Conservation (phyloP, 2,888 invertebrate genomes). For the Ormia ochracea region DNA sequence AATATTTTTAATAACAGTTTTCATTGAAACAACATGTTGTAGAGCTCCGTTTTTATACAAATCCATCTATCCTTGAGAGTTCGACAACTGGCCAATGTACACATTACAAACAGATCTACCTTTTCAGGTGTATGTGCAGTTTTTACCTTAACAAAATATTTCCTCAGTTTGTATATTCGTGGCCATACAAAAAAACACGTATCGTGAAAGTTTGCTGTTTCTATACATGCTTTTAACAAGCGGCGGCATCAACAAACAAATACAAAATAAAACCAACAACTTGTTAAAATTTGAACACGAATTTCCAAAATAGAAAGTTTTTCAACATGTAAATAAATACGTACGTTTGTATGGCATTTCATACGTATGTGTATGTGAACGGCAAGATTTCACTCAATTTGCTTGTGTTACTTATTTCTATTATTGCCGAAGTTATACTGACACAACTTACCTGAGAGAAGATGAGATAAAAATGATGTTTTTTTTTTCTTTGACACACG, state of each 20-base stretch:
- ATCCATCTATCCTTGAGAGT: background rate
- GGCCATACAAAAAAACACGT: conserved; percentile 5
- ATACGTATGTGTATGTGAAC: background rate
- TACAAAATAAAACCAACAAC: conserved; percentile 25
- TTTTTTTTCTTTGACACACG: background rate
- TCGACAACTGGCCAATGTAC: background rate
- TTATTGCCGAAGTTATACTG: conserved; percentile 11
- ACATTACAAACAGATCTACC: conserved; percentile 17
- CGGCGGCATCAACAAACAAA: conserved; percentile 19
- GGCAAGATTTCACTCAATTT: conserved; percentile 20
- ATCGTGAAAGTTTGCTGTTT: conserved; percentile 46
- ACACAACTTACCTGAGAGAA: conserved; percentile 27
- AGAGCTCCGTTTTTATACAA: background rate
- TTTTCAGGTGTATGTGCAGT: background rate
- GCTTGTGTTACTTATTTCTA: conserved; percentile 4
- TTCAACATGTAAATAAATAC: background rate
- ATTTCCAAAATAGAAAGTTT: conserved; percentile 52
- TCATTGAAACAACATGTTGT: conserved; percentile 35
- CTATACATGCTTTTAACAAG: conserved; percentile 32
- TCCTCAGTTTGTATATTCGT: conserved; percentile 26
- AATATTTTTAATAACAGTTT: too few species aligned
- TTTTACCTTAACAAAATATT: background rate
- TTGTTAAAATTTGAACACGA: conserved; percentile 56
- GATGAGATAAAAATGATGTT: background rate
- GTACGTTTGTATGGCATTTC: background rate